Percentiles rank a stretch among this genome's conserved stretches.
These are phyloP conservation scores for Xerus rutilus DNA, from an alignment of 2,797 vertebrate genomes.

Conservation along the genomic window DNA sequence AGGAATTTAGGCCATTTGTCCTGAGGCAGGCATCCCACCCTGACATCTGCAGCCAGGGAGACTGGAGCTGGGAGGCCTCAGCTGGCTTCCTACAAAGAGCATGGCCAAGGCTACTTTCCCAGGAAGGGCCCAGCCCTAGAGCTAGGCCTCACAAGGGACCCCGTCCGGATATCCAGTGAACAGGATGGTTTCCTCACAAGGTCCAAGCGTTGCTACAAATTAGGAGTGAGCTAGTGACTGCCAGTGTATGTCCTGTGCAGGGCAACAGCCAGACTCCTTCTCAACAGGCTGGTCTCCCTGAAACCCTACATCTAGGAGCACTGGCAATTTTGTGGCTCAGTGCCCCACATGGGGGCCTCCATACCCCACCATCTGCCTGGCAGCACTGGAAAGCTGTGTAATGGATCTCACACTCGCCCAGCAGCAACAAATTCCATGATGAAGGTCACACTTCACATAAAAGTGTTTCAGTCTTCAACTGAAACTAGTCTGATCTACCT, in stretches of 20 bases:
- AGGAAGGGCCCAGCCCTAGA: not conserved
- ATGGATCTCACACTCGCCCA: no score
- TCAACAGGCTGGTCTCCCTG: not conserved
- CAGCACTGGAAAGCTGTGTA: not conserved
- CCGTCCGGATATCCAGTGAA: not conserved
- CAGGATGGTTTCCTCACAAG: no score
- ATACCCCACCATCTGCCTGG: not conserved
- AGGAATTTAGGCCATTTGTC: not conserved
- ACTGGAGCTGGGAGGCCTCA: not conserved
- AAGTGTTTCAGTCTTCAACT: not conserved
- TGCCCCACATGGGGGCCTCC: not conserved
- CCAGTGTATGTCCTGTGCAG: not conserved
- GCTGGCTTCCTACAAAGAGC: not conserved
- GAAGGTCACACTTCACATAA: not conserved
- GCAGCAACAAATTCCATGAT: no score
- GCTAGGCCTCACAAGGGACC: not conserved
- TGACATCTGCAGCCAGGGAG: not conserved
- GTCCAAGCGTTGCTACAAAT: rapidly evolving
- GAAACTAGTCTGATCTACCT: not conserved
- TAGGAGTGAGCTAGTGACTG: not conserved
- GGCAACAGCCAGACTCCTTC: not conserved
- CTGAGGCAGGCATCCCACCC: not conserved
- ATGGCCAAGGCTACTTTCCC: not conserved
- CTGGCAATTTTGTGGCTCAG: not conserved
- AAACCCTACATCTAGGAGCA: conserved; percentile 15